phyloP scores from a whole-genome alignment of 2,113 vertebrate genomes.

The Zosterops hypoxanthus region DNA sequence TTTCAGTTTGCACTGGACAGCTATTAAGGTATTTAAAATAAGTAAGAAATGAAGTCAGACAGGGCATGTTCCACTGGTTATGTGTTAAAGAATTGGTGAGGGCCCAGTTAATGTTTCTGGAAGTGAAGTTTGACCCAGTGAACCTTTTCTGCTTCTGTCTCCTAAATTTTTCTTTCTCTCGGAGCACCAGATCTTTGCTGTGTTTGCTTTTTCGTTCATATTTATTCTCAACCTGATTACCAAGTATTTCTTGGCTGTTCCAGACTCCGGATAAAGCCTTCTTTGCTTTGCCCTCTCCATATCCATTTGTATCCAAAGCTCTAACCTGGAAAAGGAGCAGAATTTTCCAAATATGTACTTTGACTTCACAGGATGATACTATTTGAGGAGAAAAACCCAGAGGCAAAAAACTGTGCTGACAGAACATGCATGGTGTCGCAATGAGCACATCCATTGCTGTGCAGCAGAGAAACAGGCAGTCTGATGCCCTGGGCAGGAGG shows the following conservation, averaged over 20 bases:
- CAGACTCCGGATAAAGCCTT: background rate
- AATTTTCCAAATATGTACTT: background rate
- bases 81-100: background rate
- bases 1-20: background rate
- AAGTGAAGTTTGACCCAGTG: background rate
- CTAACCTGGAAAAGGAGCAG: background rate
- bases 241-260: background rate
- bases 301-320: background rate
- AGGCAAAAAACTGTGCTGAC: background rate
- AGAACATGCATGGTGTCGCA: accelerated
- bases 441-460: background rate
- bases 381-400: background rate
- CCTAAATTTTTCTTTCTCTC: background rate
- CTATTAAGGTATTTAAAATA: background rate
- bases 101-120: background rate
- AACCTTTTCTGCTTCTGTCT: background rate
- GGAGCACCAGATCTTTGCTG: background rate
- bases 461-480: background rate
- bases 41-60: background rate
- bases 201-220: background rate
- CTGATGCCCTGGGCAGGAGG: background rate
- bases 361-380: background rate
- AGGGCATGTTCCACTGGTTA: background rate
- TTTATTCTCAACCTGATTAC: background rate
- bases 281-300: background rate